Conservation (phyloP, 2,113 vertebrate species). For the Candoia aspera region DNA sequence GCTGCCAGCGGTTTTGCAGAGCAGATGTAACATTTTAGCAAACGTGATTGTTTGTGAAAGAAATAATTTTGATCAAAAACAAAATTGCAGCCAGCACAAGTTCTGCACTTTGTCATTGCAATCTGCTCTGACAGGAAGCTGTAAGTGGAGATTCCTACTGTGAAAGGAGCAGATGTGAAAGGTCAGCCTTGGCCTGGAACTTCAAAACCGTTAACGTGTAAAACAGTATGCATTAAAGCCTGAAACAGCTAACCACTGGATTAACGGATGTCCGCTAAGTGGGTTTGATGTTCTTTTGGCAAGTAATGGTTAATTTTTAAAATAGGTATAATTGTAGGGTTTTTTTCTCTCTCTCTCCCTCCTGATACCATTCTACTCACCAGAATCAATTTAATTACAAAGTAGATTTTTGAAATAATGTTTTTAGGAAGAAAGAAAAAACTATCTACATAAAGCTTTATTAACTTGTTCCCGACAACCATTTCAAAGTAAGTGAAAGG, state of each 20-base stretch:
- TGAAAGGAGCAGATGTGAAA: slow-evolving; percentile 81
- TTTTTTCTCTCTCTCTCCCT: slow-evolving; percentile 15
- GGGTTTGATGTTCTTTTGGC: slow-evolving; percentile 77
- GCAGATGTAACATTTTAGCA: slow-evolving; percentile 96
- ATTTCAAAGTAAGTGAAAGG: slow-evolving; percentile 25
- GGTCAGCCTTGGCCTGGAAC: slow-evolving; percentile 80
- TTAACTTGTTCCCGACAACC: background rate
- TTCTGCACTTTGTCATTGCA: slow-evolving; percentile 88
- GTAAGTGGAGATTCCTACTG: slow-evolving; percentile 88
- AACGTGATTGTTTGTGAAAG: slow-evolving; percentile 99
- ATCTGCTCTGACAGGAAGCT: slow-evolving; percentile 85
- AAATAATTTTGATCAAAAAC: slow-evolving; percentile 97
- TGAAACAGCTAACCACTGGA: slow-evolving; percentile 81
- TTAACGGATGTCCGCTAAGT: slow-evolving; percentile 89
- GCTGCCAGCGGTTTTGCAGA: slow-evolving; percentile 85
- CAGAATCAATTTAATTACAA: slow-evolving; percentile 46
- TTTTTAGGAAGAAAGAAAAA: slow-evolving; percentile 2
- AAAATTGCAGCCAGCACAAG: slow-evolving; percentile 86
- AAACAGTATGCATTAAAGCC: slow-evolving; percentile 87
- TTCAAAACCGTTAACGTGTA: slow-evolving; percentile 90
- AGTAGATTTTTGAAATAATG: background rate
- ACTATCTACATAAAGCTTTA: slow-evolving; percentile 26
- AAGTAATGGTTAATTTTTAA: slow-evolving; percentile 74
- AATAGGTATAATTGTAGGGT: slow-evolving; percentile 52
- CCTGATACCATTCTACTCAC: slow-evolving; percentile 45